Percentiles rank a stretch among this genome's conserved stretches.
Conservation (phyloP, 2,113 vertebrate genomes). For the Pluvialis apricaria region DNA sequence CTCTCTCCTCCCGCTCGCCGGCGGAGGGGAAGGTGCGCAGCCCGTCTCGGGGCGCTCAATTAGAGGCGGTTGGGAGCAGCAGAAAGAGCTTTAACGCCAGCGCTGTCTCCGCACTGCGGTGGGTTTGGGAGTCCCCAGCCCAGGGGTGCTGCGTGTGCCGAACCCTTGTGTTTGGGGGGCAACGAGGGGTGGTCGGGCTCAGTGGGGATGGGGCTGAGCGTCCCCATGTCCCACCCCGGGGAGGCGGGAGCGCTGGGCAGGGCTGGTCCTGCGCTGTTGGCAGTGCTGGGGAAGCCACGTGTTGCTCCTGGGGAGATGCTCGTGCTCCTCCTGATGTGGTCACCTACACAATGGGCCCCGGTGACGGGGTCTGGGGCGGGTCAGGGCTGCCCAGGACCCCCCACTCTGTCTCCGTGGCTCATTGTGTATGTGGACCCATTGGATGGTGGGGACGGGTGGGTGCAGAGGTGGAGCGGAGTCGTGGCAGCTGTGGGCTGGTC, state of each 20-base stretch:
- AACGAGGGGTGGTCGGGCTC: fast-evolving
- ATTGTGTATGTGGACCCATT: background rate
- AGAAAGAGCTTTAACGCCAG: background rate
- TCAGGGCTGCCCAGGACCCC: background rate
- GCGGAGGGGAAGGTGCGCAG: background rate
- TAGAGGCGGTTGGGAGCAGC: background rate
- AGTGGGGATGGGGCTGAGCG: background rate
- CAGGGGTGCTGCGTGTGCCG: fast-evolving
- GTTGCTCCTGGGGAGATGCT: background rate
- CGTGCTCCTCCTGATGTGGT: background rate
- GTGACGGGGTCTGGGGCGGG: background rate
- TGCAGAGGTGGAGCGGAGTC: background rate
- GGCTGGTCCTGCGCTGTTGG: background rate
- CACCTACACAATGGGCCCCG: too few species aligned
- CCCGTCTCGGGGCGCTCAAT: background rate
- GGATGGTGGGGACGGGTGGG: background rate
- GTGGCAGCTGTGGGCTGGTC: fast-evolving
- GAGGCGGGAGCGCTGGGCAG: background rate
- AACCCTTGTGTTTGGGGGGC: background rate
- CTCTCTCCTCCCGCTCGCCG: background rate
- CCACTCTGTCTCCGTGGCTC: background rate
- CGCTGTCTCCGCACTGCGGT: fast-evolving
- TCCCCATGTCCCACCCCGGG: fast-evolving
- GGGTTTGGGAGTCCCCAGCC: background rate
- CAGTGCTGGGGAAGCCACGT: background rate